Base-by-base conservation (phyloP, 2,888 invertebrate species). In the Anticlea derivata region DNA sequence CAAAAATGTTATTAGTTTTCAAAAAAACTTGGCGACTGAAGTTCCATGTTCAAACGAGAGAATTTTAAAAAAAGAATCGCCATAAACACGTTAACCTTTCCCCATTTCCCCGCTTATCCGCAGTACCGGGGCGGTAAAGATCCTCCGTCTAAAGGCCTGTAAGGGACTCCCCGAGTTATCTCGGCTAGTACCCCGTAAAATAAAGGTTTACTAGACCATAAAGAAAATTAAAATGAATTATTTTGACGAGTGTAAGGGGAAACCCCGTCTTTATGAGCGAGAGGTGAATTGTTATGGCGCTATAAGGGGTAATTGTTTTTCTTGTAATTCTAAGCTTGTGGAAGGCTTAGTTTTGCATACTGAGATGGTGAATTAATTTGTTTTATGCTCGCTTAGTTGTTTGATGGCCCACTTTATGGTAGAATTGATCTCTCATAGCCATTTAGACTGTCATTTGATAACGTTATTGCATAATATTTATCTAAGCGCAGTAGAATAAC, bases 201-300 rank as follows among this genome's bases (percentile, higher is more conserved):
- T 90, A 89, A 89, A 89, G 89, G 86, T 90, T 90, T 89, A 90
- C 83, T 87, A 77, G 84, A 75, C 80, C 85, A 87, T 90, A 90
- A 89, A 89, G 88, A 88, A 89, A 90, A 90, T 90, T 89, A 90
- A 89, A 90, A 90, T 90, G 90, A 90, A 89, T 90, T 90, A 90
- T 90, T 90, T 89, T 90, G 90, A 89, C 90, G 90, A 89, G 87
- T 80, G 75, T 75, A 71, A 72, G 77, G 80, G 78, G 78, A 55
- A 73, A 67, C 72, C 74, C 70, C 75, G 73, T 71, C 67, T 67
- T 61, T 61, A 59, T 51, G 53, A 48, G 70, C 60, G 63, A 57
- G 62, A 78, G 83, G 78, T 77, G 83, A 77, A 85, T 78, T 80
- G 85, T 86, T 86, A 87, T 81, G 60, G 68, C 53, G 68, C 77